Conservation (phyloP, 2,888 invertebrate genomes). For the Pocota personata region DNA sequence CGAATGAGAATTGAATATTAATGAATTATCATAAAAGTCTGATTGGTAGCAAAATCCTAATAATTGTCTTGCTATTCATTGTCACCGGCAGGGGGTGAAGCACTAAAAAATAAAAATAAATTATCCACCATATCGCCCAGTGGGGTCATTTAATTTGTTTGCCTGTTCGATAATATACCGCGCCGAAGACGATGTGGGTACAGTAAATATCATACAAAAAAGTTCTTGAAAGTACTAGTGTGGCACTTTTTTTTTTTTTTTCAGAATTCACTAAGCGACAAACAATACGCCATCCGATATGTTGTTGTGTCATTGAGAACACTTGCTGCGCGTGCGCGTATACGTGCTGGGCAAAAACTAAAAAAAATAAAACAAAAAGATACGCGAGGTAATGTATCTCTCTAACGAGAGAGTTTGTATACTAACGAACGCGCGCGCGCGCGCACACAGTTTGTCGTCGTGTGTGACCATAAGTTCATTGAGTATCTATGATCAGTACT, state of each 20-base stretch:
- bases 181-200: not conserved
- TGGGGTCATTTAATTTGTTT: constrained; percentile 57
- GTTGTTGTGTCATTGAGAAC: constrained; percentile 60
- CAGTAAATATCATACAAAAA: not conserved
- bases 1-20: constrained; percentile 45
- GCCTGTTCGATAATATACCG: not conserved
- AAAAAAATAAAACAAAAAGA: constrained; percentile 36
- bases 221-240: not conserved
- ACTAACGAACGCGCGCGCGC: not conserved
- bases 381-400: constrained; percentile 45
- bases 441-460: constrained; percentile 39
- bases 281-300: constrained; percentile 30
- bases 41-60: constrained; percentile 43
- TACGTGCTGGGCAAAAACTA: constrained; percentile 50
- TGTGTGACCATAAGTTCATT: constrained; percentile 66
- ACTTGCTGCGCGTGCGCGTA: constrained; percentile 65
- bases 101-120: constrained; percentile 1
- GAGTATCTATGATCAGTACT: constrained; percentile 68
- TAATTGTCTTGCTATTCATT: constrained; percentile 23
- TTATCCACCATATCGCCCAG: not conserved
- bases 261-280: not conserved
- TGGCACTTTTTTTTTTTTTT: constrained; percentile 34
- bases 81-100: constrained; percentile 20
- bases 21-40: constrained; percentile 17
- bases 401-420: constrained; percentile 2